These are phyloP conservation scores for Andrena hattorfiana DNA, from an alignment of 2,888 invertebrate genomes.

Conservation along the genomic window DNA sequence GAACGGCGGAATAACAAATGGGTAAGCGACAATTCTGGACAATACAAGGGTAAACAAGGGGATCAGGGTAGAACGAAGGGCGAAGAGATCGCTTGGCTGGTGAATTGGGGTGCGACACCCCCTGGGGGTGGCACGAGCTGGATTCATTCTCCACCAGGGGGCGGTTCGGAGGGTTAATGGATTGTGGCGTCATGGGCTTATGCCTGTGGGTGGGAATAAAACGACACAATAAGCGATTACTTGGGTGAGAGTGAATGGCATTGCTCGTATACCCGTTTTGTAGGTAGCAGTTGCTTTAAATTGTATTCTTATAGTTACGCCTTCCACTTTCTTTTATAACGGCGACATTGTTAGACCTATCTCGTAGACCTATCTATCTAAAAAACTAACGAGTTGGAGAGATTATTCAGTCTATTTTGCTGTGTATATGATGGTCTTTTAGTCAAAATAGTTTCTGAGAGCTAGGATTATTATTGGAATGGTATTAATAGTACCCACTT, in stretches of 20 bases:
- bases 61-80: slow-evolving; percentile 78
- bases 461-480: not conserved
- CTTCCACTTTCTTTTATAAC: too few species aligned
- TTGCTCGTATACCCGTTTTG: not conserved
- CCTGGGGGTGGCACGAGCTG: slow-evolving; percentile 74
- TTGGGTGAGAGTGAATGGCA: not conserved
- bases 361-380: too few species aligned
- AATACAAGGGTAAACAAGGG: slow-evolving; percentile 84
- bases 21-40: slow-evolving; percentile 71
- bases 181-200: slow-evolving; percentile 49
- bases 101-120: slow-evolving; percentile 75
- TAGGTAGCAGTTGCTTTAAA: too few species aligned
- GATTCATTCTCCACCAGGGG: slow-evolving; percentile 75
- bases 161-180: slow-evolving; percentile 78
- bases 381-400: too few species aligned
- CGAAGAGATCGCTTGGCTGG: slow-evolving; percentile 73
- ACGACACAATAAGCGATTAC: not conserved
- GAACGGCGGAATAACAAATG: slow-evolving; percentile 2
- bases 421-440: not conserved
- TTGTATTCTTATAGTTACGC: too few species aligned
- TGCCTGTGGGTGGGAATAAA: slow-evolving; percentile 40
- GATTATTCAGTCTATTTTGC: not conserved
- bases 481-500: too few species aligned
- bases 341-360: too few species aligned
- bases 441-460: too few species aligned